These are phyloP conservation scores for Apodemia duryi DNA, from an alignment of 2,888 invertebrate species.

Conservation along the genomic window DNA sequence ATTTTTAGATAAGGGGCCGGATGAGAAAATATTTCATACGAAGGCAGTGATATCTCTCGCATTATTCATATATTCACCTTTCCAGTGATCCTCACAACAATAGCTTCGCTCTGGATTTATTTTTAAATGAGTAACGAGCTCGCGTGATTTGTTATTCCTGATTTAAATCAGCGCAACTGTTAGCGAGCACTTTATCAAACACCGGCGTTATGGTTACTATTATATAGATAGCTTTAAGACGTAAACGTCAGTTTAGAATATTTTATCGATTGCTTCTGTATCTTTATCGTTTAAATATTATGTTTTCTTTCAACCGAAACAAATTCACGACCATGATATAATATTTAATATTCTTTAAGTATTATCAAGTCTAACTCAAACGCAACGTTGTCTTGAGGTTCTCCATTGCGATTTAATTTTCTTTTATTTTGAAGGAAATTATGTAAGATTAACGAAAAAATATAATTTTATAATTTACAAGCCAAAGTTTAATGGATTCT, in stretches of 20 bases:
- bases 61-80: not conserved
- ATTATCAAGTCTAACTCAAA: too few species aligned
- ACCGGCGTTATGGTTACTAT: not conserved
- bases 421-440: too few species aligned
- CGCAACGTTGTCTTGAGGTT: too few species aligned
- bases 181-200: not conserved
- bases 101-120: not conserved
- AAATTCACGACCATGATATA: too few species aligned
- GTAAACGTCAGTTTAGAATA: not conserved
- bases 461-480: too few species aligned
- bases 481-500: too few species aligned
- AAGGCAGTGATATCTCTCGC: not conserved
- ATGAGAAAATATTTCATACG: not conserved
- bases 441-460: too few species aligned
- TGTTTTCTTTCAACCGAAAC: too few species aligned
- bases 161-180: not conserved
- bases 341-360: too few species aligned
- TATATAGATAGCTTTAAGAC: not conserved
- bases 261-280: not conserved
- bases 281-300: not conserved
- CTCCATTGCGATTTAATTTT: too few species aligned
- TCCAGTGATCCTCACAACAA: not conserved
- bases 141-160: not conserved
- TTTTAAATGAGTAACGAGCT: conserved; percentile 1
- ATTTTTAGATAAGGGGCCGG: not conserved